phyloP scores from a whole-genome alignment of 2,888 invertebrate species.

The Acrobasis consociella region DNA sequence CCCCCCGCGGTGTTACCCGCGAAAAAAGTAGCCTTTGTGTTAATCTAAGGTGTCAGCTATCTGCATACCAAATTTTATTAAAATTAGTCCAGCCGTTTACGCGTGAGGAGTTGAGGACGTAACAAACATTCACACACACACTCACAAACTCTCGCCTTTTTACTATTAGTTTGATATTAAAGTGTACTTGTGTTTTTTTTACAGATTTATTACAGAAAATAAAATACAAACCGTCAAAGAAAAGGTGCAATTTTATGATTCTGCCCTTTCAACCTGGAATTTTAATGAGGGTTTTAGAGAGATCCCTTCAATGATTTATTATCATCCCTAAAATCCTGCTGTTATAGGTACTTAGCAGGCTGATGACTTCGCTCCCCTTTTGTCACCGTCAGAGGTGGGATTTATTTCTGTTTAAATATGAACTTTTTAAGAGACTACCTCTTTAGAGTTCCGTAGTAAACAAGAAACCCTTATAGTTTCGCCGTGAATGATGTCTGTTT shows the following conservation, averaged over 20 bases:
- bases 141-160: too few relatives aligned
- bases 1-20: too few relatives aligned
- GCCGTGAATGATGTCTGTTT: too few relatives aligned
- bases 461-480: too few relatives aligned
- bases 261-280: conserved; percentile 55
- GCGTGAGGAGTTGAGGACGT: too few relatives aligned
- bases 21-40: too few relatives aligned
- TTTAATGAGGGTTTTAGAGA: conserved; percentile 64
- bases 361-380: conserved; percentile 46
- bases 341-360: conserved; percentile 34
- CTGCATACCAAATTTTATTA: too few relatives aligned
- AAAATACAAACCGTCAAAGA: background rate
- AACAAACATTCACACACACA: too few relatives aligned
- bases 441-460: background rate
- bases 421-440: background rate
- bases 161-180: too few relatives aligned
- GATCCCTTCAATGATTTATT: conserved; percentile 63
- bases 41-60: too few relatives aligned
- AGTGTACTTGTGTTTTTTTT: background rate
- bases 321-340: conserved; percentile 55
- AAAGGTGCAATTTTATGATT: conserved; percentile 50
- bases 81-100: too few relatives aligned
- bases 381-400: conserved; percentile 28
- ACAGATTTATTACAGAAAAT: conserved; percentile 22
- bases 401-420: conserved; percentile 12